A percentile compares a stretch with the other conserved stretches of the same genome.
These are phyloP conservation scores for Agrotis puta DNA, from an alignment of 2,888 invertebrate species.

Conservation along the genomic window DNA sequence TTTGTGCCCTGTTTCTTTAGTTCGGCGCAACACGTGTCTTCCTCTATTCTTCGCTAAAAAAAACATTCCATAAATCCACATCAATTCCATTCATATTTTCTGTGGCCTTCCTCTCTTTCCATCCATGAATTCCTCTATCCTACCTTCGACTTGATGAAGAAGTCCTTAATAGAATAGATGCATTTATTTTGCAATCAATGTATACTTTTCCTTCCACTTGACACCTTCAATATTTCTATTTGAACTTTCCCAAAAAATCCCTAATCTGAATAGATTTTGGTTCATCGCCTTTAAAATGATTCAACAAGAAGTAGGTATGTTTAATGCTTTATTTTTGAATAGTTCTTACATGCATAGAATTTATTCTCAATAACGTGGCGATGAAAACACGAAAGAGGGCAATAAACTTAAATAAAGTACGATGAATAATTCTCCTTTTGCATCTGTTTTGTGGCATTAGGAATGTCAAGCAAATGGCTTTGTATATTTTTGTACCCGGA, in stretches of 20 bases:
- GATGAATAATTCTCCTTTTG: conserved; percentile 5
- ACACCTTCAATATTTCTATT: background rate
- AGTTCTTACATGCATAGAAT: conserved; percentile 2
- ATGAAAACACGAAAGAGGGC: conserved; percentile 12
- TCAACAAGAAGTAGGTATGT: conserved; percentile 30
- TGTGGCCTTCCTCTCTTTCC: background rate
- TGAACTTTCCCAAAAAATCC: conserved; percentile 9
- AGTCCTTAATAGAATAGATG: no score
- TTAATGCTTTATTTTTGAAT: conserved; percentile 19
- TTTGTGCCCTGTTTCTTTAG: background rate
- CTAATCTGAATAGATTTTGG: conserved; percentile 2
- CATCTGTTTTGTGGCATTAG: conserved; percentile 7
- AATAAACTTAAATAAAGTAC: conserved; percentile 18
- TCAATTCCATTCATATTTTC: background rate
- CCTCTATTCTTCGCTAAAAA: background rate
- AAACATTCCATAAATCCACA: background rate
- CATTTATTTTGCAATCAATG: no score
- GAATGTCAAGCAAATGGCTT: background rate
- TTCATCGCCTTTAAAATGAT: conserved; percentile 24
- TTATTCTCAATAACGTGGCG: conserved; percentile 3
- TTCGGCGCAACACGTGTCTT: background rate
- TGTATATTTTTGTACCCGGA: background rate
- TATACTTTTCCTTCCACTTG: background rate
- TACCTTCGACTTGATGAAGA: no score
- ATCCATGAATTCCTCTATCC: no score